These are phyloP conservation scores for Dendrocopos noguchii DNA, from an alignment of 2,113 vertebrate species.

Conservation along the genomic window DNA sequence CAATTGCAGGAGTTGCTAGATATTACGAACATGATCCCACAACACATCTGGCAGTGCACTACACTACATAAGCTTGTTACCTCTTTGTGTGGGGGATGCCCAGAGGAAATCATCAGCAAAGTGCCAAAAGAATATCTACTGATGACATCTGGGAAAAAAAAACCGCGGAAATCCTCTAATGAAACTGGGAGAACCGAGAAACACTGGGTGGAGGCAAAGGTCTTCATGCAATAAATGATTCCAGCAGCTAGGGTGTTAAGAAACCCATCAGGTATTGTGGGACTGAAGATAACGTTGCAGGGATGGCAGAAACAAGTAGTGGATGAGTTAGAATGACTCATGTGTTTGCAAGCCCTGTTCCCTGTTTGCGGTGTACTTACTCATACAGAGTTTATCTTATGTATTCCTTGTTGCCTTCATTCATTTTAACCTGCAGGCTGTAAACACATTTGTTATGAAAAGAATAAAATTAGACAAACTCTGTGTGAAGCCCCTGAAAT, in stretches of 20 bases:
- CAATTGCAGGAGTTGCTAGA: conserved; percentile 19
- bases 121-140: background rate
- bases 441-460: conserved; percentile 57
- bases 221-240: background rate
- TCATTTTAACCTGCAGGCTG: conserved; percentile 38
- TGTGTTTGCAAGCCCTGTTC: background rate
- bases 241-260: background rate
- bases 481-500: conserved; percentile 25
- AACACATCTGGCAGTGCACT: background rate
- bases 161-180: background rate
- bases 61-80: background rate
- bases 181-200: background rate
- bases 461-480: conserved; percentile 5
- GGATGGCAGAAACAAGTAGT: background rate
- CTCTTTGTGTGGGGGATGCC: background rate
- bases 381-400: conserved; percentile 7
- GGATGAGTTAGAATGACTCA: conserved; percentile 1
- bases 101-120: background rate
- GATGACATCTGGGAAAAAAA: background rate
- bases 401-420: conserved; percentile 16
- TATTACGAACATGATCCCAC: background rate
- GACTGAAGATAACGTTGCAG: background rate
- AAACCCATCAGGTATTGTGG: background rate
- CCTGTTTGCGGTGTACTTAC: background rate
- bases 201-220: background rate